phyloP scores from a whole-genome alignment of 2,888 invertebrate species.

The Drosophila tanythrix region DNA sequence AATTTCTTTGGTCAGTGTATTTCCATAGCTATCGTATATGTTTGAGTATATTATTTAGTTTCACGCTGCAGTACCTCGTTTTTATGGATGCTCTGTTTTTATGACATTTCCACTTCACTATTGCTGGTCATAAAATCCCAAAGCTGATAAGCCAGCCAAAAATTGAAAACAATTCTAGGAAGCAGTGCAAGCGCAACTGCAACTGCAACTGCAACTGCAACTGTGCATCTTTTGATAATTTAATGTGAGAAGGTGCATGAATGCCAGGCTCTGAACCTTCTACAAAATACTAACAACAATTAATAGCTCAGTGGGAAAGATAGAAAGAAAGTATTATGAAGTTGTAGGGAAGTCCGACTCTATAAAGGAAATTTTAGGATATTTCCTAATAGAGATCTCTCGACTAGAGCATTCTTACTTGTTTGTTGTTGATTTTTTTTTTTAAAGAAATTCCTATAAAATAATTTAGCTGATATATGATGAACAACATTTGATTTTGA shows the following conservation, averaged over 20 bases:
- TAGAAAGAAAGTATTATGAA: neutral
- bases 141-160: conserved; percentile 12
- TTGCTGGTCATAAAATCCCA: conserved; percentile 30
- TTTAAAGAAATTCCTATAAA: neutral
- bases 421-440: neutral
- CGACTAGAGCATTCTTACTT: neutral
- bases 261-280: neutral
- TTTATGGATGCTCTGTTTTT: conserved; percentile 47
- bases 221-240: conserved; percentile 11
- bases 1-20: conserved; percentile 12
- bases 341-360: neutral
- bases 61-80: conserved; percentile 16
- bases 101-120: conserved; percentile 43
- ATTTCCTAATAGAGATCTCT: neutral
- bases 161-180: conserved; percentile 19
- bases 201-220: conserved; percentile 16
- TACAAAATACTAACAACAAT: neutral
- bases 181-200: conserved; percentile 26
- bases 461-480: neutral
- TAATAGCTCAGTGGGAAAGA: neutral
- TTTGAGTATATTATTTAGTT: conserved; percentile 18
- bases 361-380: neutral
- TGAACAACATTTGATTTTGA: neutral
- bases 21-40: neutral
- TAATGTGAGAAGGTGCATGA: neutral